Conservation (phyloP, 2,888 invertebrate genomes). For the Uloborus plumipes region DNA sequence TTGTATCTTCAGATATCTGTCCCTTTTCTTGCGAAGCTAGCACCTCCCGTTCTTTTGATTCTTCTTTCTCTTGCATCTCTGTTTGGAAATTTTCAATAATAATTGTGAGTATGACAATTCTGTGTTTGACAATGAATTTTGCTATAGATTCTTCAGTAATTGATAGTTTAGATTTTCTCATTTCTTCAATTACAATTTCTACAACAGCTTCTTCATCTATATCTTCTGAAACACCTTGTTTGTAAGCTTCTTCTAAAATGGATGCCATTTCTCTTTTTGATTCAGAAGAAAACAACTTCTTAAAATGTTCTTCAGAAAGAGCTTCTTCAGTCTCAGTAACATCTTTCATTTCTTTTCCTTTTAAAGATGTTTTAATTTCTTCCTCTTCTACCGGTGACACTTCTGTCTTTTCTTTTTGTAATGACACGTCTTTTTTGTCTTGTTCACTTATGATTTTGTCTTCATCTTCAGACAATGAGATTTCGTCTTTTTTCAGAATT, state of each 20-base stretch:
- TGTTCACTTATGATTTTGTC: background rate
- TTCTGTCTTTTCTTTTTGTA: background rate
- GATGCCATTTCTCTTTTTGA: too few relatives aligned
- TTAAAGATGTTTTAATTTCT: too few relatives aligned
- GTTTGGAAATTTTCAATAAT: conserved; percentile 1
- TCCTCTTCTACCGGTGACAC: background rate
- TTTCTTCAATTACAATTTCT: conserved; percentile 11
- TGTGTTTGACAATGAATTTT: too few relatives aligned
- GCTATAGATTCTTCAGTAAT: too few relatives aligned
- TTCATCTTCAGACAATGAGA: background rate
- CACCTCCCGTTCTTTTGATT: too few relatives aligned
- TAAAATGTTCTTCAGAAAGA: background rate
- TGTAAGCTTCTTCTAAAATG: background rate
- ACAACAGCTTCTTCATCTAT: background rate
- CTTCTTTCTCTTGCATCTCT: background rate
- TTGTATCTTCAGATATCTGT: background rate
- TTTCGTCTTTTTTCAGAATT: background rate
- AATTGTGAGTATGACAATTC: background rate
- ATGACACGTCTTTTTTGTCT: background rate
- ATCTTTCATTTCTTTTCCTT: background rate
- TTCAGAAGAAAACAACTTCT: background rate
- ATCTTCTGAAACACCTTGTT: too few relatives aligned
- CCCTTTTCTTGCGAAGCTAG: too few relatives aligned
- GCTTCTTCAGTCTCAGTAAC: background rate
- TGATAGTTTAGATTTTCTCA: background rate